Conservation (phyloP, 2,113 vertebrate genomes). For the Hystrix cristata region DNA sequence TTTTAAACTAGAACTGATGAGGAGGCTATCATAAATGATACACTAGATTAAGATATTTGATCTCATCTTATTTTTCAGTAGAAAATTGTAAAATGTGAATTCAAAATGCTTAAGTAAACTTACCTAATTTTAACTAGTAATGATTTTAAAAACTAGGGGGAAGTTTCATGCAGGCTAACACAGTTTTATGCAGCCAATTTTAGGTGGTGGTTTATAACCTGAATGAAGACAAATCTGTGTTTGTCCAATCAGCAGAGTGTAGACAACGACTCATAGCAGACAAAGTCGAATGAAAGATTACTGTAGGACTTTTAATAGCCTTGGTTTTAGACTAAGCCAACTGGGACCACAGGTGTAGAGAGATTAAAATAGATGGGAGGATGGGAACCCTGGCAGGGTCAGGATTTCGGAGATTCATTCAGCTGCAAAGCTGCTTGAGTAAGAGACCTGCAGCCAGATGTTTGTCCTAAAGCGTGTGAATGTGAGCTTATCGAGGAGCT, state of each 20-base stretch:
- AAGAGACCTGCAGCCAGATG: not conserved
- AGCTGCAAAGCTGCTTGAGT: not conserved
- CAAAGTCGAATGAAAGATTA: not conserved
- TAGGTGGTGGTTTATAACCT: not conserved
- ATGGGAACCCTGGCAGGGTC: not conserved
- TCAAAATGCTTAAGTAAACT: not conserved
- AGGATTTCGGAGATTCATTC: not conserved
- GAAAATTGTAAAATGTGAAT: not conserved
- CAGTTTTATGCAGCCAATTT: not conserved
- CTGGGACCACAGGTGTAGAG: not conserved
- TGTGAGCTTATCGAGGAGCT: not conserved
- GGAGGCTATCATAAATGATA: too few relatives aligned
- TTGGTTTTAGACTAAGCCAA: not conserved
- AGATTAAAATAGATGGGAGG: not conserved
- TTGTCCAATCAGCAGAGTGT: not conserved
- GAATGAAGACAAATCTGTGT: not conserved
- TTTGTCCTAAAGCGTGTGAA: not conserved
- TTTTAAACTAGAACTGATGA: not conserved
- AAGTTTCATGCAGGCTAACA: not conserved
- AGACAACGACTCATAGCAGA: not conserved
- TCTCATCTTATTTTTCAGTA: not conserved
- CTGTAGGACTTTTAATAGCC: not conserved
- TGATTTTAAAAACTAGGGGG: not conserved
- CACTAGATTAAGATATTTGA: not conserved
- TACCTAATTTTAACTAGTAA: not conserved